Base-by-base conservation (phyloP, 30 jellyfish, hydroid and myxozoan genomes). In the Chrysaora quinquecirrha region DNA sequence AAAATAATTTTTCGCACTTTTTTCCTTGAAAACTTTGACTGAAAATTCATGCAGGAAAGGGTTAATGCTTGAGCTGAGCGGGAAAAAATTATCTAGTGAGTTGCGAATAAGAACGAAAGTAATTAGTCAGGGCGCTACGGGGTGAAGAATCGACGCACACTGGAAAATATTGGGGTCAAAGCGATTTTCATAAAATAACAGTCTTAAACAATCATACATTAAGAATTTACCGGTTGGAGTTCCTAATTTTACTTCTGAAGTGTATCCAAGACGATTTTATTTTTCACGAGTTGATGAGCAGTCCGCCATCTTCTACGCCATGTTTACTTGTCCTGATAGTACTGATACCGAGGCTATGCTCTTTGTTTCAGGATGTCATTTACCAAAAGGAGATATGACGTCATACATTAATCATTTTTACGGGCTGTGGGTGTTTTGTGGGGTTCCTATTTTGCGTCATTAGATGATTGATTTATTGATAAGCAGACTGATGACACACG, bases 21-120 rank as follows among this genome's bases (percentile, higher is more conserved):
- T n/a, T n/a, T n/a, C n/a, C n/a, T n/a, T n/a, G n/a, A n/a, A n/a
- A n/a, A n/a, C n/a, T n/a, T n/a, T n/a, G n/a, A n/a, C n/a, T n/a
- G n/a, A n/a, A n/a, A n/a, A n/a, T n/a, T n/a, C n/a, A n/a, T n/a
- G n/a, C n/a, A n/a, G n/a, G n/a, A n/a, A n/a, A n/a, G n/a, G n/a
- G n/a, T n/a, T n/a, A n/a, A n/a, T n/a, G 54, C 54, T 38, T 38
- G 54, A 38, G 54, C 54, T 38, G 54, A 38, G 54, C 54, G 54
- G 54, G 54, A 38, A 38, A 38, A 38, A 38, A 38, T 38, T 38
- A 38, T 3, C 54, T 6, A 38, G 54, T 38, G 54, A 38, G 14
- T 14, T n/a, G n/a, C n/a, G n/a, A n/a, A n/a, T n/a, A n/a, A n/a
- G n/a, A n/a, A n/a, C n/a, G n/a, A n/a, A n/a, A n/a, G n/a, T n/a